Percentiles rank a stretch among this genome's conserved stretches.
phyloP scores from a whole-genome alignment of 2,113 vertebrate species.

The Alligator mississippiensis region DNA sequence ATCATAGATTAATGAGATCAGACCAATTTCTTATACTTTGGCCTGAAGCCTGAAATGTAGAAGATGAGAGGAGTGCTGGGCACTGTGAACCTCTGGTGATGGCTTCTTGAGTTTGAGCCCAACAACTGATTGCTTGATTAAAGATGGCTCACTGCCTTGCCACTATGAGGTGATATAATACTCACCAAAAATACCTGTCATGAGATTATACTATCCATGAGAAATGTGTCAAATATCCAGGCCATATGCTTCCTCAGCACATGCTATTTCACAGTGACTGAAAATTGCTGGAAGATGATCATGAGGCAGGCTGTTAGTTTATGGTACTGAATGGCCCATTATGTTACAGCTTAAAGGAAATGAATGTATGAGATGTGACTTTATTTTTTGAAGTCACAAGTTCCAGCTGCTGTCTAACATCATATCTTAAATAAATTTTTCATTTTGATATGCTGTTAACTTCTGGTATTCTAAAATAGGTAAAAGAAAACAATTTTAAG shows the following conservation, averaged over 20 bases:
- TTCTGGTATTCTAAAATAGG: background rate
- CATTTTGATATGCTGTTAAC: background rate
- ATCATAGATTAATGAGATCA: background rate
- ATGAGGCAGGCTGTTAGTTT: conserved; percentile 33
- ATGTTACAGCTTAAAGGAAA: conserved; percentile 21
- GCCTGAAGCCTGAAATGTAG: background rate
- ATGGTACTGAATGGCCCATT: conserved; percentile 23
- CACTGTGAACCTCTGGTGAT: background rate
- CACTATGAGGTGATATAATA: background rate
- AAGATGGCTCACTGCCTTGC: background rate
- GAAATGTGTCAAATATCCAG: background rate
- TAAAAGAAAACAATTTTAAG: background rate
- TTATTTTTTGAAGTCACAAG: background rate
- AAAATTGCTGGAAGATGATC: background rate
- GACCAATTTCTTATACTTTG: background rate
- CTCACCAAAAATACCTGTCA: background rate
- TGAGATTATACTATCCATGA: background rate
- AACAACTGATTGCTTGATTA: background rate
- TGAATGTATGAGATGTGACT: background rate
- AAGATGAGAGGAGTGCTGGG: background rate
- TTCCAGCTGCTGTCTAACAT: background rate
- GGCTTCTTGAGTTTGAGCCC: background rate
- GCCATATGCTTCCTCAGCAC: background rate
- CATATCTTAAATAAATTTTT: background rate
- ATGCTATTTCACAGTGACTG: background rate